These are phyloP conservation scores for Drosophila navojoa DNA, from an alignment of 1,140 invertebrate genomes.

Conservation along the genomic window DNA sequence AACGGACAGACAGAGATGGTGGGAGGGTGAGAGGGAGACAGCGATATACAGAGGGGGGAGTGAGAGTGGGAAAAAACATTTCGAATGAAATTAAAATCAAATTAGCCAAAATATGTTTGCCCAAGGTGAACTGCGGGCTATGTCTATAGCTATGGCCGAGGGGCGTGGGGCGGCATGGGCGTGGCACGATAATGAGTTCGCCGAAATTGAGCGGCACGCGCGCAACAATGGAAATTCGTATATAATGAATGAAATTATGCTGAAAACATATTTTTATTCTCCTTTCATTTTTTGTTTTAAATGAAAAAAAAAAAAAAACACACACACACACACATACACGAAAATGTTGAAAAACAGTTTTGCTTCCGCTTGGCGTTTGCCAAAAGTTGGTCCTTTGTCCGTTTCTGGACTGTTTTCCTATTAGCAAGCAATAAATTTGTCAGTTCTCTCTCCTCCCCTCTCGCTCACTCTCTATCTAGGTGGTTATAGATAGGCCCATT, in stretches of 20 bases:
- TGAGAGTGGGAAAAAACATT: slow-evolving; percentile 38
- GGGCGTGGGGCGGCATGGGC: neutral
- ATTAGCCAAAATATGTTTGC: slow-evolving; percentile 61
- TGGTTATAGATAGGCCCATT: slow-evolving; percentile 45
- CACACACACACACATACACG: slow-evolving; percentile 10
- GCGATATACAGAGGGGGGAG: slow-evolving; percentile 15
- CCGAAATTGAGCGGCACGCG: slow-evolving; percentile 56
- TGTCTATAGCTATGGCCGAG: too few species aligned
- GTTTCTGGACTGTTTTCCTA: slow-evolving; percentile 64
- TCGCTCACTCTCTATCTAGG: slow-evolving; percentile 4
- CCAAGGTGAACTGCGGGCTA: slow-evolving; percentile 12
- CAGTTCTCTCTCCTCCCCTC: slow-evolving; percentile 35
- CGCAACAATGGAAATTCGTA: slow-evolving; percentile 52
- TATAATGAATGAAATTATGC: slow-evolving; percentile 76
- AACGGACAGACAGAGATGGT: neutral
- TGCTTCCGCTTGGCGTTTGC: slow-evolving; percentile 36
- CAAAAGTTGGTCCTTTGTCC: slow-evolving; percentile 48
- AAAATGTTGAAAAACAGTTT: slow-evolving; percentile 46
- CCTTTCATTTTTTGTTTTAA: slow-evolving; percentile 2
- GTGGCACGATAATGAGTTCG: slow-evolving; percentile 46
- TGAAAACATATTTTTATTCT: slow-evolving; percentile 66
- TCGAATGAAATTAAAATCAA: slow-evolving; percentile 74
- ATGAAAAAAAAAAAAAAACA: slow-evolving; percentile 25
- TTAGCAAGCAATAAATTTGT: slow-evolving; percentile 77
- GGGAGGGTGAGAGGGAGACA: slow-evolving; percentile 12